Conservation (phyloP, 1,140 invertebrate species). For the Solenopsis fugax region DNA sequence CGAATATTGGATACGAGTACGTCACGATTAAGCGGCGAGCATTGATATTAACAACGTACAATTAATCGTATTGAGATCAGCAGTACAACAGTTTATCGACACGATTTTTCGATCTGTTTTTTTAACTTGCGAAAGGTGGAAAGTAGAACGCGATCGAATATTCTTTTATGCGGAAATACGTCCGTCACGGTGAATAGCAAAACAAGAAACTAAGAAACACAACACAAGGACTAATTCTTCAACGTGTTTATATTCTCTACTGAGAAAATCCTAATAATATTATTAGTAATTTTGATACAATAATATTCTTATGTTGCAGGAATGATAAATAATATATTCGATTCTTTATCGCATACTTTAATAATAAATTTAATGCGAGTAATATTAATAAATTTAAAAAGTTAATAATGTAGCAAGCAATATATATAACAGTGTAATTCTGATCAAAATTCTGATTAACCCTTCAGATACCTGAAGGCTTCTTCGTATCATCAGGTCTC, state of each 20-base stretch:
- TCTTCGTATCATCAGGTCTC: too few relatives aligned
- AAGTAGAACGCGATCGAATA: background rate
- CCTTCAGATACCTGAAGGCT: too few relatives aligned
- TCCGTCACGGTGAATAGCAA: background rate
- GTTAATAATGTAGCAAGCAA: background rate
- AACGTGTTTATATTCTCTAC: background rate
- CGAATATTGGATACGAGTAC: constrained; percentile 18
- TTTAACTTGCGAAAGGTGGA: background rate
- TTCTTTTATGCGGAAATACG: background rate
- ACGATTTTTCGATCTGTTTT: constrained; percentile 25
- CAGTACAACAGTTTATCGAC: constrained; percentile 2
- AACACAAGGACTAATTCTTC: constrained; percentile 1
- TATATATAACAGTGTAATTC: background rate
- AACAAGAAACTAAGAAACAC: background rate
- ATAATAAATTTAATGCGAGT: background rate
- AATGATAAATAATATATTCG: background rate
- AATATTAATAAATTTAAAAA: constrained; percentile 23
- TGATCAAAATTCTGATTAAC: too few relatives aligned
- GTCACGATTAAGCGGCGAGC: background rate
- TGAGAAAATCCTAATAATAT: background rate
- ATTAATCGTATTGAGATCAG: constrained; percentile 9
- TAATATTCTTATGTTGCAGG: background rate
- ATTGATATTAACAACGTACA: background rate
- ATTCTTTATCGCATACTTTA: background rate
- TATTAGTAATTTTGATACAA: background rate